phyloP scores from a whole-genome alignment of 2,113 vertebrate species.

The Platycercus adscitus region DNA sequence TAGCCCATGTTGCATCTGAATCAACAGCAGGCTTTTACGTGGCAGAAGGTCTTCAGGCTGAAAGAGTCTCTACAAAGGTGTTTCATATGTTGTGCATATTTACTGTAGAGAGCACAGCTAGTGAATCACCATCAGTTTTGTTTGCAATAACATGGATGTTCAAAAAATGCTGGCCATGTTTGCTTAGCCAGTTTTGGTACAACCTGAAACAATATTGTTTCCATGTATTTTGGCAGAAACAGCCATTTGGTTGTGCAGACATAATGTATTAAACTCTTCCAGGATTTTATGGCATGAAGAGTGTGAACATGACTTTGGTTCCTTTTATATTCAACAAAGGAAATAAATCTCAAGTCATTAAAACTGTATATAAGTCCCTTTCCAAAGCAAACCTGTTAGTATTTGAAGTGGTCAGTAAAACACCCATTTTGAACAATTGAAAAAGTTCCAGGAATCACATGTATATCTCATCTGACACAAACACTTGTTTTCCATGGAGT shows the following conservation, averaged over 20 bases:
- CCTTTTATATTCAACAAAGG: neutral
- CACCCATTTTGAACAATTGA: neutral
- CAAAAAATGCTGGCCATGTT: neutral
- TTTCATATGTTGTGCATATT: constrained; percentile 21
- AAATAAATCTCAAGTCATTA: neutral
- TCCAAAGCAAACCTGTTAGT: neutral
- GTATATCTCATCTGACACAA: neutral
- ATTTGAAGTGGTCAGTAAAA: neutral
- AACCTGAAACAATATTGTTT: neutral
- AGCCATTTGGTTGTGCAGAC: neutral
- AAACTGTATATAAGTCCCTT: neutral
- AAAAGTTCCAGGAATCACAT: neutral
- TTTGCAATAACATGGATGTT: neutral
- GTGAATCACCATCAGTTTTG: neutral
- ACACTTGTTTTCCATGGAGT: neutral
- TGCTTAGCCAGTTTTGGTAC: neutral
- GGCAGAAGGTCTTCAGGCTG: neutral
- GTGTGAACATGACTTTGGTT: neutral
- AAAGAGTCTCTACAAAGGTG: constrained; percentile 7
- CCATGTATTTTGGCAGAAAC: neutral
- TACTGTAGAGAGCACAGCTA: neutral
- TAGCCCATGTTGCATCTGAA: neutral
- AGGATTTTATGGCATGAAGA: neutral
- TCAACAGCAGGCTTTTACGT: neutral
- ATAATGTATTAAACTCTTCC: neutral